Conservation (phyloP, 2,113 vertebrate genomes). For the Polypterus bichir region DNA sequence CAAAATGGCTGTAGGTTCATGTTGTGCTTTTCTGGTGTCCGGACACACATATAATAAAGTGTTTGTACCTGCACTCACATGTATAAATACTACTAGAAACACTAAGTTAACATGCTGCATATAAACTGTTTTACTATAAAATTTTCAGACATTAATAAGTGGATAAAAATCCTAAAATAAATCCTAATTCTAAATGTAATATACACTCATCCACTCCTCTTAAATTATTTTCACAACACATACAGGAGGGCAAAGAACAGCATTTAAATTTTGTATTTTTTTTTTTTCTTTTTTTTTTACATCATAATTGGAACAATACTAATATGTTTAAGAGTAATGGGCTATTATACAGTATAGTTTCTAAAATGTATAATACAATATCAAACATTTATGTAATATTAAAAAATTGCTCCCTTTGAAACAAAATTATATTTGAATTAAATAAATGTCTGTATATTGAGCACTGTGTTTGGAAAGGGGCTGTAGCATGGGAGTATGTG, state of each 20-base stretch:
- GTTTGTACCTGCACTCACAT: not conserved
- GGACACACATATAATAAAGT: not conserved
- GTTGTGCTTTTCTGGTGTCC: not conserved
- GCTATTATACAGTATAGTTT: conserved; percentile 40
- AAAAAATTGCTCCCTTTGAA: conserved; percentile 18
- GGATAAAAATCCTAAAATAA: too few relatives aligned
- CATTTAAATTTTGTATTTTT: not conserved
- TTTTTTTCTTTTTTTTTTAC: too few relatives aligned
- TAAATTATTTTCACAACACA: too few relatives aligned
- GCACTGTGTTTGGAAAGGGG: conserved; percentile 77
- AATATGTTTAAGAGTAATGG: conserved; percentile 35
- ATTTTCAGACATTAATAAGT: too few relatives aligned
- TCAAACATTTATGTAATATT: too few relatives aligned
- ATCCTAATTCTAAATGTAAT: too few relatives aligned
- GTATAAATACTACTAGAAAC: not conserved
- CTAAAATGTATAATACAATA: conserved; percentile 20
- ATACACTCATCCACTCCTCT: too few relatives aligned
- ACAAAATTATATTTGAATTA: conserved; percentile 53
- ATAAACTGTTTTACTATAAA: not conserved
- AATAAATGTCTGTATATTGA: conserved; percentile 77
- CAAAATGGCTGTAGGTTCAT: conserved; percentile 20
- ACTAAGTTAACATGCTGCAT: not conserved
- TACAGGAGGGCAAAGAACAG: conserved; percentile 21
- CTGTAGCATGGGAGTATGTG: conserved; percentile 59
- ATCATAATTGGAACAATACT: too few relatives aligned